Evolutionary conservation across 2,113 vertebrate genomes (phyloP).

Genomic region (Rhagologus leucostigma): DNA sequence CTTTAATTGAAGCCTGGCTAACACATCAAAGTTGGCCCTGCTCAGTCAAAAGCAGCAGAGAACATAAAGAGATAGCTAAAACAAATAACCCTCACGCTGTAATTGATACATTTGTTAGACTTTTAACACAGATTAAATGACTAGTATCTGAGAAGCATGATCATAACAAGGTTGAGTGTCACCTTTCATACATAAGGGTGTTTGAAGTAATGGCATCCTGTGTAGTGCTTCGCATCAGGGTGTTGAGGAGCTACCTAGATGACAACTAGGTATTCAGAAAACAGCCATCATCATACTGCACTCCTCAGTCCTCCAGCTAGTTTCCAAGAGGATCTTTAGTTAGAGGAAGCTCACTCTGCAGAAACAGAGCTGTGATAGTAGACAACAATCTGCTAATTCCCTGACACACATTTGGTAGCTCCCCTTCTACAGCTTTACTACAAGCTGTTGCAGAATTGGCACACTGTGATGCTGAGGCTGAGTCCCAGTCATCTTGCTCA

Average conservation of each 20-base stretch:
- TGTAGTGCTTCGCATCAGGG: fast-evolving
- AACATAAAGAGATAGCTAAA: background rate
- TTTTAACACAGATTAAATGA: background rate
- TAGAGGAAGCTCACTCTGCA: background rate
- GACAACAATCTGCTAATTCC: background rate
- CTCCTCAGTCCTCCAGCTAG: background rate
- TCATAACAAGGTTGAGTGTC: background rate
- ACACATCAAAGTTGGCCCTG: background rate
- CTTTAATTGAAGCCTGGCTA: background rate
- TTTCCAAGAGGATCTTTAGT: background rate
- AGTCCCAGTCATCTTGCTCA: background rate
- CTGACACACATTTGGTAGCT: background rate
- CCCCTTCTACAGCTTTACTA: background rate
- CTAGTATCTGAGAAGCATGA: background rate
- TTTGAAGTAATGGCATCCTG: background rate
- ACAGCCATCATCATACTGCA: too few species aligned
- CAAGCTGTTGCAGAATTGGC: background rate
- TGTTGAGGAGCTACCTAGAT: background rate
- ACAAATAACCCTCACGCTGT: background rate
- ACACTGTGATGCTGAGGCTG: fast-evolving
- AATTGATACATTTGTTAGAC: background rate
- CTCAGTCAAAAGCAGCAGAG: background rate
- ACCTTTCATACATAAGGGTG: background rate
- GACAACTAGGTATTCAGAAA: background rate
- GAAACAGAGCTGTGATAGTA: background rate